Evolutionary conservation across 2,797 vertebrate genomes (phyloP), one percentile per base, ranked within the genome.

Genomic region (Prionace glauca): DNA sequence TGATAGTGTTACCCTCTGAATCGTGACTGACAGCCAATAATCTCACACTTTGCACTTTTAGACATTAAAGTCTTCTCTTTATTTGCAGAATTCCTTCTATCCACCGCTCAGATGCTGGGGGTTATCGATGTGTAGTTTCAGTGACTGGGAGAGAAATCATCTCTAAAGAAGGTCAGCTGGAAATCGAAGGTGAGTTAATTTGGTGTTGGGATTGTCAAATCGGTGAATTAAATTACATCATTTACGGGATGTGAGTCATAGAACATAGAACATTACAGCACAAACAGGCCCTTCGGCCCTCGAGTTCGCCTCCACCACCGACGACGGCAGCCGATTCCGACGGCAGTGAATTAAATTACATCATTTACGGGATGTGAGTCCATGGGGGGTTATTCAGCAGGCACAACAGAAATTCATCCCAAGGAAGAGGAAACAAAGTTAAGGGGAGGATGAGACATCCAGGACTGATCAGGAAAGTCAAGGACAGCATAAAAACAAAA

Each of bases 121-220:
- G 90, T 92, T 92, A 92, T 24, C 90, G 65, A 3, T 92, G 90
- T 41, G 65, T 92, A 1, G n/a, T 24, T 92, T 69, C 65, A 41
- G 62, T 92, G 1, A 92, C 67, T 69, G 90, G 90, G 20, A 69
- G 11, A 36, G n/a, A 67, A 92, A 69, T 92, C 3, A n/a, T 92
- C 26, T 92, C 90, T 0, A 92, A 92, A 69, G 90, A 92, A 41
- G 90, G 65, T 41, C 90, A 92, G 65, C 62, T 92, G 65, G 90
- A 92, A 36, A 69, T 65, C 0, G 90, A 92, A 67, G 90, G 90
- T 92, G 36, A 24, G 65, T 20, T 24, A 20, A 24, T 41, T 10
- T 45, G 81, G 36, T 84, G 41, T 45, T 84, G 36, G 81, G 36
- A 41, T 16, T 84, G 16, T 81, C 18, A 45, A 84, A 41, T 0